Evolutionary conservation across 2,797 vertebrate species (phyloP), one percentile per base, ranked within the genome.

Genomic region (Aldrovandia affinis): DNA sequence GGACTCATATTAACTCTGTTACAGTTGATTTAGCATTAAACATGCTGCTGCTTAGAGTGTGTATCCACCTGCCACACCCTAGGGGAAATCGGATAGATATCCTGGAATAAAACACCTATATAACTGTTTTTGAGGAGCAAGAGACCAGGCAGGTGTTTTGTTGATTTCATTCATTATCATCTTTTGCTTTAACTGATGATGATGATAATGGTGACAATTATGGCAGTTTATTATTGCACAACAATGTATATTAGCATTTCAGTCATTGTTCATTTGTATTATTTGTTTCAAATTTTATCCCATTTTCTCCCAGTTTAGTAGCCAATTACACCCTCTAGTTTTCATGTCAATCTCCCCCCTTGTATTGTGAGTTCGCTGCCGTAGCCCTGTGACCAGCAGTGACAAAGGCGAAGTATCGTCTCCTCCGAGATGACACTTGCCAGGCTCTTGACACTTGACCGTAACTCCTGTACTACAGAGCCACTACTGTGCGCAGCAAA

Each of bases 241-340:
- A 22, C 63, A 78, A 86, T 85, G 68, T 42, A 33, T 75, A 83
- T 42, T 83, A 78, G 79, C 42, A 50, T 52, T 84, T n/a, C n/a
- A n/a, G n/a, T n/a, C n/a, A n/a, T n/a, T n/a, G n/a, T n/a, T n/a
- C n/a, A n/a, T n/a, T n/a, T n/a, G n/a, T n/a, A n/a, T n/a, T n/a
- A n/a, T n/a, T n/a, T n/a, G n/a, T n/a, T n/a, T n/a, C n/a, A n/a
- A n/a, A n/a, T n/a, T n/a, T n/a, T n/a, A n/a, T n/a, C n/a, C n/a
- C n/a, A n/a, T n/a, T n/a, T n/a, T n/a, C n/a, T n/a, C n/a, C n/a
- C n/a, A n/a, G n/a, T n/a, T n/a, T n/a, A n/a, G n/a, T n/a, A n/a
- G n/a, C n/a, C n/a, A n/a, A n/a, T n/a, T n/a, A n/a, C n/a, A n/a
- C n/a, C n/a, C n/a, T n/a, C n/a, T n/a, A n/a, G n/a, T n/a, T n/a